Base-by-base conservation (phyloP, 2,113 vertebrate species). In the Tor tambroides region DNA sequence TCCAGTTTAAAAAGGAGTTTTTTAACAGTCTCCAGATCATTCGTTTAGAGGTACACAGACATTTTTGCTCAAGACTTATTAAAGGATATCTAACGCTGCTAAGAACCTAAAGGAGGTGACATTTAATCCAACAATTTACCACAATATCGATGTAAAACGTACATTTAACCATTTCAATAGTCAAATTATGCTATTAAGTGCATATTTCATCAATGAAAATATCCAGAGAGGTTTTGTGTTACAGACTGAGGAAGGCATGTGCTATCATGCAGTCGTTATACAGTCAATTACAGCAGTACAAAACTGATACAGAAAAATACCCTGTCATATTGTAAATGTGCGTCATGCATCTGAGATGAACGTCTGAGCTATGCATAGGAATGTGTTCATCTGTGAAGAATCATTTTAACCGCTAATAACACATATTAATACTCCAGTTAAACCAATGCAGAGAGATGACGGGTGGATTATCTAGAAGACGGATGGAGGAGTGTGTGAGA, bases 341-440 rank as follows among this genome's bases (percentile, higher is more conserved):
- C 38, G 1, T 49, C 80, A 67, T 65, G 61, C 61, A 21, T 82
- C 38, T 49, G 80, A 82, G 80, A 82, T 82, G 80, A 82, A 67
- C 21, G 7, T 81, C 80, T 81, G 59, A 81, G 35, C 38, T 81
- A 7, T 59, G 32, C 54, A 15, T 59, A 15, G 9, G 8, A n/a
- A 59, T 61, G 17, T 2, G 43, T 77, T 78, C 3, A 10, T 54
- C 17, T 56, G 28, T 38, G 12, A 61, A 17, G 21, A 80, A 38
- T 61, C 30, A n/a, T 61, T 80, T 35, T 63, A 63, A 63, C 1
- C 32, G 9, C n/a, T 41, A 80, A 28, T 43, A 41, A 15, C 12
- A 28, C 23, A 80, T 9, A 63, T 41, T 41, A 30, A 30, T 67
- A 10, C 21, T 80, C 78, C 78, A 80, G 51, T 80, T 61, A 67